A percentile compares a stretch with the other conserved stretches of the same genome.
These are phyloP conservation scores for Sapajus apella DNA, from an alignment of 2,113 vertebrate genomes.

Conservation along the genomic window DNA sequence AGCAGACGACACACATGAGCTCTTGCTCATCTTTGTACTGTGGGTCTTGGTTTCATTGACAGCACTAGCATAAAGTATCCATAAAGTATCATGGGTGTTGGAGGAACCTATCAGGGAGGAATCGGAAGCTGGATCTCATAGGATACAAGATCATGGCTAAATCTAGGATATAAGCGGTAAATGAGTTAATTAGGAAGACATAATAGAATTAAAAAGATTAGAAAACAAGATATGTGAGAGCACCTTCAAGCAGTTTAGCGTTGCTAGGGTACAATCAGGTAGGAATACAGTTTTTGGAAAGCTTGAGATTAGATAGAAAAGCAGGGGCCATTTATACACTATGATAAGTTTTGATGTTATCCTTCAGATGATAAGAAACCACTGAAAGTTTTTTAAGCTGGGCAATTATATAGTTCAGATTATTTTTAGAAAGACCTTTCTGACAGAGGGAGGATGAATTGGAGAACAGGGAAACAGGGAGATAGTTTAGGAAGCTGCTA, in stretches of 20 bases:
- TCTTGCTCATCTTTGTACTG: not conserved
- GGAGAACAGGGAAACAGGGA: not conserved
- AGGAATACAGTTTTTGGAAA: not conserved
- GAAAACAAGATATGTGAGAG: not conserved
- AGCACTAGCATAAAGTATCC: not conserved
- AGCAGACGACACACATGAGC: not conserved
- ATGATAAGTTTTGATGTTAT: not conserved
- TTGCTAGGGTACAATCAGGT: not conserved
- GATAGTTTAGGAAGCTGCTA: not conserved
- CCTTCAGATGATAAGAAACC: not conserved
- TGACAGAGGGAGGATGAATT: not conserved
- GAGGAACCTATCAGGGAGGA: not conserved
- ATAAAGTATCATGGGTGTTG: fast-evolving
- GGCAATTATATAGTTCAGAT: not conserved
- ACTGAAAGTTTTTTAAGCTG: not conserved
- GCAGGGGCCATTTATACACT: not conserved
- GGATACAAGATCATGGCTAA: not conserved
- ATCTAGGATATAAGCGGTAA: not conserved
- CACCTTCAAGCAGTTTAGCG: not conserved
- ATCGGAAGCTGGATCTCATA: not conserved
- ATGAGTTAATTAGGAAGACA: not conserved
- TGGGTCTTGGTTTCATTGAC: not conserved
- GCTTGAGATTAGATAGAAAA: not conserved
- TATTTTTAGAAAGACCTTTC: not conserved
- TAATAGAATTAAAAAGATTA: not conserved